Evolutionary conservation across 2,888 invertebrate genomes (phyloP), one percentile per base, ranked within the genome.

Genomic region (Xanthorhoe spadicearia): DNA sequence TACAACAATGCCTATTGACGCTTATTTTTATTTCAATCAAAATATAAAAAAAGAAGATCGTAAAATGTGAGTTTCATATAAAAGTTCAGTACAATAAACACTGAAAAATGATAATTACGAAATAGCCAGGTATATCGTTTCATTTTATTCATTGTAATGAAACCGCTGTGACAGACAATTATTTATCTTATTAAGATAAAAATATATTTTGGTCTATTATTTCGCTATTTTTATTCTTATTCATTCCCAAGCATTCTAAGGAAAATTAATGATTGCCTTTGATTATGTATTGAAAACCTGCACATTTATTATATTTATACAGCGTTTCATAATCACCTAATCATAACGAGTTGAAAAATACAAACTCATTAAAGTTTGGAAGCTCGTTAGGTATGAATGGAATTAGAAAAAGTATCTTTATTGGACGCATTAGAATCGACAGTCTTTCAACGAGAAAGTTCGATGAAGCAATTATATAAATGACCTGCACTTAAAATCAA

Each of bases 381-480:
- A 77, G 80, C 80, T 85, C 74, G 84, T 84, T 84, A 82, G 82
- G 76, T 79, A 83, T 78, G 78, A 81, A 76, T 81, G 76, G 80
- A 83, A 84, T 83, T 81, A 80, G 78, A 79, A 74, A 71, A 81
- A 79, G 79, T 74, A 87, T 88, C 84, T 89, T 90, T 87, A 88
- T 86, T 86, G 81, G 82, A 70, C 79, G 80, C 85, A 86, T 88
- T 87, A 87, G 83, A 82, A 88, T 86, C 84, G 85, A 86, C 85
- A 84, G 83, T 80, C 84, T 83, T 86, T 88, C 82, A 80, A 85
- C 81, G 83, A 83, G 89, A 89, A 89, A 89, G 88, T 86, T 83
- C 80, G 83, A 90, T 90, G 83, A 85, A 89, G 89, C 87, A 87
- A 90, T 92, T 88, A 89, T 85, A 89, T 89, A 83, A 89, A 90